Evolutionary conservation across 1,140 invertebrate species (phyloP).

Genomic region (Eupristina koningsbergeri): DNA sequence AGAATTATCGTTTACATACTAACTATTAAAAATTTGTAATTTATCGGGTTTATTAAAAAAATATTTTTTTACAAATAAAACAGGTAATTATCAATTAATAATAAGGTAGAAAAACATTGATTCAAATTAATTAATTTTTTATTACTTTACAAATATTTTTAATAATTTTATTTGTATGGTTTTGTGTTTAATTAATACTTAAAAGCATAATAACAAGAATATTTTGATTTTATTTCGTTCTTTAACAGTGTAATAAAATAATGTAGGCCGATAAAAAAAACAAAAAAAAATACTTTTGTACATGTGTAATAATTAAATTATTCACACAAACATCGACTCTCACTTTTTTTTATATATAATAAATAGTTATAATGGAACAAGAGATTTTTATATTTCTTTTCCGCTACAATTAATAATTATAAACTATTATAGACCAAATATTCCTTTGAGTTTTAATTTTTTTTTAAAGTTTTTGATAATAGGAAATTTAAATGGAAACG

Average conservation of each 20-base stretch:
- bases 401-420: slow-evolving; percentile 2
- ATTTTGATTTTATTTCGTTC: neutral
- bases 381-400: neutral
- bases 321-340: slow-evolving; percentile 43
- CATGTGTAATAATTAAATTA: neutral
- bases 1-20: no score
- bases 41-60: neutral
- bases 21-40: no score
- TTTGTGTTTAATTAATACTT: neutral
- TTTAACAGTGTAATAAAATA: neutral
- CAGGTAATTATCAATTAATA: neutral
- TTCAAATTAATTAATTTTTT: no score
- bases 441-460: no score
- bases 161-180: neutral
- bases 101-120: neutral
- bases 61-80: neutral
- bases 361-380: slow-evolving; percentile 1
- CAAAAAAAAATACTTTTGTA: neutral
- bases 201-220: neutral
- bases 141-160: neutral
- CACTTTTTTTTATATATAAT: slow-evolving; percentile 19
- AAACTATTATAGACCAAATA: neutral
- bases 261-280: neutral
- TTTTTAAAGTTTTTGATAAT: neutral
- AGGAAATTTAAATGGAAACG: no score